Base-by-base conservation (phyloP, 2,888 invertebrate species). In the Graphium colonna region DNA sequence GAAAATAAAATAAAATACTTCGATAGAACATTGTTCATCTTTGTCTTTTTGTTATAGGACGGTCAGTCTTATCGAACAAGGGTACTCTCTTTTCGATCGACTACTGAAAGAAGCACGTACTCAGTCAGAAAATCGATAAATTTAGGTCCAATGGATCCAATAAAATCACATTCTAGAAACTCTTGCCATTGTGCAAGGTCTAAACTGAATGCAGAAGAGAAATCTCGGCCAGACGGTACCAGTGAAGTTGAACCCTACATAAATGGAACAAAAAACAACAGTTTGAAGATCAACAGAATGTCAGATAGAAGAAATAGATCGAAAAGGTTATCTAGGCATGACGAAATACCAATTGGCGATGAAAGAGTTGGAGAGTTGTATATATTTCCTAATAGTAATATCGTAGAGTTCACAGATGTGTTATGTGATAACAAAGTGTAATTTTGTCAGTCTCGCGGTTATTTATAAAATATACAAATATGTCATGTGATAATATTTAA, bases 371-470 rank as follows among this genome's bases (percentile, higher is more conserved):
- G 84, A 56, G 88, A 89, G 58, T 60, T 89, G 54, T 89, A 89
- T 52, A 87, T 89, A 59, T 89, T 89, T 60, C 89, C 88, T 31
- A 87, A 87, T 56, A 87, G 88, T 61, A 81, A 80, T 57, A 79
- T 86, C 40, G 87, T 89, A 33, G 88, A 89, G 64, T 88, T 88
- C 57, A 86, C 83, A 60, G 85, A 88, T 71, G 72, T 82, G 64
- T 67, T 80, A 48, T 80, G 80, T 60, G 87, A 88, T 61, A 84
- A 88, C 64, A 87, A 82, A 75, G 84, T 89, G 66, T 88, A 76
- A 78, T 76, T 71, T 67, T 57, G 45, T 40, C 17, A 18, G 49
- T 50, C 45, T 40, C 21, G 40, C 45, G 39, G 38, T 13, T 49
- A 50, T 50, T 49, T 50, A 50, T 50, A 44, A 45, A 55, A 51